Base-by-base conservation (phyloP, 2,113 vertebrate species). In the Thamnaconus septentrionalis region DNA sequence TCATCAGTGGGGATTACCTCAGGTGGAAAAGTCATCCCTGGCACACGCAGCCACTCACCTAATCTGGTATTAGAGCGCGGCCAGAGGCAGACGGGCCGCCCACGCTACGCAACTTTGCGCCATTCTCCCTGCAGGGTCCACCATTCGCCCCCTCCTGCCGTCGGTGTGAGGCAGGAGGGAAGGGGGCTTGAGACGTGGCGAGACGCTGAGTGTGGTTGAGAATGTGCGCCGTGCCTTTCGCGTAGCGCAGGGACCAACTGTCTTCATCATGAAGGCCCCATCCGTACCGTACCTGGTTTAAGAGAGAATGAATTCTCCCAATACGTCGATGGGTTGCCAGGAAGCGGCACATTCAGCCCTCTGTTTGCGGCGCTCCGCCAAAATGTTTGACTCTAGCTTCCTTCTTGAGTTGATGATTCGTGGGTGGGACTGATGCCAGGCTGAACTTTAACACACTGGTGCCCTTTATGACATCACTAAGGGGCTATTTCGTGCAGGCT, bases 161-260 rank as follows among this genome's bases (percentile, higher is more conserved):
- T 47, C 3, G 46, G 2, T 39, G 5, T 59, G 66, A 66, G 80
- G 59, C 3, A 12, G 10, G 66, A 52, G 0, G 39, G 41, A 47
- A 31, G 8, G 18, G 55, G 62, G 75, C 53, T 46, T 66, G 48
- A 56, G 61, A 66, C 51, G 31, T 52, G 85, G 84, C 66, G 82
- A 80, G 84, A 63, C 72, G 47, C 81, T 75, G 79, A 88, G 84
- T 1, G 73, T 87, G 84, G 88, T 84, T 89, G 86, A 88, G 86
- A 83, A 64, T 64, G 79, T 0, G 66, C 61, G 64, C 80, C 12
- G 82, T 86, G 85, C 84, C 82, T 86, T 86, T 57, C 7, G 5
- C 78, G 60, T 47, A 31, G 62, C 71, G 57, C 59, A 11, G 64
- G 46, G 6, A 59, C 57, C 51, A 1, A 8, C 46, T 54, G 71